Conservation (phyloP, 2,888 invertebrate genomes). For the Dione juno region DNA sequence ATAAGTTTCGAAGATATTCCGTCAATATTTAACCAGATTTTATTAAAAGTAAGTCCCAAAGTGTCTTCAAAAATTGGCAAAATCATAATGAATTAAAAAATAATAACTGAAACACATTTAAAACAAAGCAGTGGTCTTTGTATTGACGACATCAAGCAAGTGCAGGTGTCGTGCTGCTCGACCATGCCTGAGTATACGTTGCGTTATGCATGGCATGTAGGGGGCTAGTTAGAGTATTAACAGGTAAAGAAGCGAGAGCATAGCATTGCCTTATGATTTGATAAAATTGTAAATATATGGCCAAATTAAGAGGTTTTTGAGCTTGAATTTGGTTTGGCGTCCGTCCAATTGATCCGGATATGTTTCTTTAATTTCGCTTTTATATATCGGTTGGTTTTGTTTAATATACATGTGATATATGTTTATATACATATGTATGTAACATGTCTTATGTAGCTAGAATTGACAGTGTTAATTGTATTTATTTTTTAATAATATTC, state of each 20-base stretch:
- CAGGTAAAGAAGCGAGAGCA: background rate
- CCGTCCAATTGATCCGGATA: background rate
- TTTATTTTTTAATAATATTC: background rate
- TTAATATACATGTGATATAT: background rate
- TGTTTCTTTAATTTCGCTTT: slow-evolving; percentile 4
- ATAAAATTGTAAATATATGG: background rate
- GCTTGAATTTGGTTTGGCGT: background rate
- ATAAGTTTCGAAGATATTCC: background rate
- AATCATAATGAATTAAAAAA: slow-evolving; percentile 65
- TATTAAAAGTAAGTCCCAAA: slow-evolving; percentile 6
- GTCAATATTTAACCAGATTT: background rate
- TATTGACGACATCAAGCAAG: slow-evolving; percentile 40
- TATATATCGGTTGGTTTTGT: background rate
- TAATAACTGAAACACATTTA: slow-evolving; percentile 64
- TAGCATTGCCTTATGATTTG: background rate
- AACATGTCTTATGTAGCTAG: slow-evolving; percentile 33
- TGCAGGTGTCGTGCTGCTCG: slow-evolving; percentile 34
- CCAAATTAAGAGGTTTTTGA: background rate
- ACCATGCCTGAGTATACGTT: slow-evolving; percentile 28
- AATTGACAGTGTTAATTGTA: slow-evolving; percentile 34
- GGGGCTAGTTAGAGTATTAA: slow-evolving; percentile 3
- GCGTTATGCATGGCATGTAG: slow-evolving; percentile 27
- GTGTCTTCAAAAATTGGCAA: slow-evolving; percentile 56
- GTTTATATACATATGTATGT: slow-evolving; percentile 2
- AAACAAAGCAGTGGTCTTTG: slow-evolving; percentile 70